These are phyloP conservation scores for Denticeps clupeoides DNA, from an alignment of 2,797 vertebrate species.

Conservation along the genomic window DNA sequence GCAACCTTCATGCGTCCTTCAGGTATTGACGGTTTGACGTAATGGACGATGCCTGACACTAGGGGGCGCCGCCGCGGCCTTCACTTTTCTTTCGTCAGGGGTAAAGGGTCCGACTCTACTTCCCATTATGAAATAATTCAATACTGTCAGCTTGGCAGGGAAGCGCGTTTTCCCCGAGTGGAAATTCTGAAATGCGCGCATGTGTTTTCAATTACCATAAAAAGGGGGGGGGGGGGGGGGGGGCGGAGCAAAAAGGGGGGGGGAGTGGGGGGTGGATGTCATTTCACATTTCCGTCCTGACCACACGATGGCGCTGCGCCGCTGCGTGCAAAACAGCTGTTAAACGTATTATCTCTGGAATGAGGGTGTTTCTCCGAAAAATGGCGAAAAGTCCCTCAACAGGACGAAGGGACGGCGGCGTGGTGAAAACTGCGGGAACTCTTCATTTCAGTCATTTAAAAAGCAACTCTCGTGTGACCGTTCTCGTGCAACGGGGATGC, in stretches of 20 bases:
- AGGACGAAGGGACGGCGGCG: too few relatives aligned
- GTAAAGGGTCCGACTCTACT: too few relatives aligned
- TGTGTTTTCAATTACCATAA: constrained; percentile 36
- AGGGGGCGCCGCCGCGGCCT: constrained; percentile 8
- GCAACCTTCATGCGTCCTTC: too few relatives aligned
- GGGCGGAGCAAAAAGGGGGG: constrained; percentile 17
- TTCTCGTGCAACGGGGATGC: too few relatives aligned
- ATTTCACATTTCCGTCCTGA: constrained; percentile 8
- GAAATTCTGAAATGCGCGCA: constrained; percentile 29
- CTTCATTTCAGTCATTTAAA: too few relatives aligned
- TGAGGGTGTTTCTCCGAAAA: neutral
- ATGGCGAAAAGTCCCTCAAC: too few relatives aligned
- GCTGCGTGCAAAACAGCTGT: neutral
- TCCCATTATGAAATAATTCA: constrained; percentile 31
- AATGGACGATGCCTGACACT: neutral
- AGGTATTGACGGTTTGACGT: too few relatives aligned
- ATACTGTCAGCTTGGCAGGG: constrained; percentile 49
- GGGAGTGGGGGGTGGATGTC: too few relatives aligned
- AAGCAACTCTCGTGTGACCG: too few relatives aligned
- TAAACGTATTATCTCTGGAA: neutral
- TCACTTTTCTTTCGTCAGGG: constrained; percentile 21
- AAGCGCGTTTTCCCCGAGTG: constrained; percentile 29
- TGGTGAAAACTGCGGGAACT: too few relatives aligned
- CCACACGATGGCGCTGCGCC: constrained; percentile 25
- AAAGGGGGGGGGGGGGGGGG: constrained; percentile 5